phyloP scores from a whole-genome alignment of 2,888 invertebrate genomes.

The Lissocephala sabroskyi region DNA sequence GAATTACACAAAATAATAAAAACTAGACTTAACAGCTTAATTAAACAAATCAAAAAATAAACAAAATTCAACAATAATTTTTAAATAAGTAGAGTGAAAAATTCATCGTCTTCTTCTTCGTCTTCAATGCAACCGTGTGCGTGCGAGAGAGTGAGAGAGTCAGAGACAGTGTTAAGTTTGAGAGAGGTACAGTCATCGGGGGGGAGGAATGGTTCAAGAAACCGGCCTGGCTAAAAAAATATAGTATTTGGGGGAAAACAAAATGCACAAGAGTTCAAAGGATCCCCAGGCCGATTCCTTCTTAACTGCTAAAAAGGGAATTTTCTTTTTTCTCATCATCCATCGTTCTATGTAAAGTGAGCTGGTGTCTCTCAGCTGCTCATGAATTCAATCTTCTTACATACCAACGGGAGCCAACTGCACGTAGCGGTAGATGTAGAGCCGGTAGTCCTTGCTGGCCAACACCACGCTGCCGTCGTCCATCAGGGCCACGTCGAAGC shows the following conservation, averaged over 20 bases:
- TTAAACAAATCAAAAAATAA: slow-evolving; percentile 26
- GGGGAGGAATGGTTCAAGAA: too few species aligned
- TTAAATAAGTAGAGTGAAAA: slow-evolving; percentile 32
- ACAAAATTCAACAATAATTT: slow-evolving; percentile 68
- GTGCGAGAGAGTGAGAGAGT: slow-evolving; percentile 21
- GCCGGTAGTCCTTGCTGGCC: slow-evolving; percentile 98
- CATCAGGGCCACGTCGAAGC: slow-evolving; percentile 99
- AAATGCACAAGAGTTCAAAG: too few species aligned
- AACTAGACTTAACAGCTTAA: slow-evolving; percentile 28
- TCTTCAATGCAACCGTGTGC: slow-evolving; percentile 5
- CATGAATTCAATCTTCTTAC: slow-evolving; percentile 44
- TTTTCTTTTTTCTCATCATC: too few species aligned
- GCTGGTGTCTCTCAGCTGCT: too few species aligned
- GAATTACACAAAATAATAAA: slow-evolving; percentile 18
- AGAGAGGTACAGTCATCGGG: background rate
- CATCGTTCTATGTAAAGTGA: too few species aligned
- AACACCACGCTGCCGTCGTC: slow-evolving; percentile 98
- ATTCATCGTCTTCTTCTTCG: slow-evolving; percentile 9
- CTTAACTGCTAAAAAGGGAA: too few species aligned
- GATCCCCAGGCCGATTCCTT: too few species aligned
- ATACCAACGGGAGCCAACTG: slow-evolving; percentile 87
- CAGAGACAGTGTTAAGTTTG: background rate
- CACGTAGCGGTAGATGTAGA: slow-evolving; percentile 99
- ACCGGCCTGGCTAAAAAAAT: too few species aligned
- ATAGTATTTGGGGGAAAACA: too few species aligned